phyloP scores from a whole-genome alignment of 1,140 invertebrate species.

The Drosophila lini region DNA sequence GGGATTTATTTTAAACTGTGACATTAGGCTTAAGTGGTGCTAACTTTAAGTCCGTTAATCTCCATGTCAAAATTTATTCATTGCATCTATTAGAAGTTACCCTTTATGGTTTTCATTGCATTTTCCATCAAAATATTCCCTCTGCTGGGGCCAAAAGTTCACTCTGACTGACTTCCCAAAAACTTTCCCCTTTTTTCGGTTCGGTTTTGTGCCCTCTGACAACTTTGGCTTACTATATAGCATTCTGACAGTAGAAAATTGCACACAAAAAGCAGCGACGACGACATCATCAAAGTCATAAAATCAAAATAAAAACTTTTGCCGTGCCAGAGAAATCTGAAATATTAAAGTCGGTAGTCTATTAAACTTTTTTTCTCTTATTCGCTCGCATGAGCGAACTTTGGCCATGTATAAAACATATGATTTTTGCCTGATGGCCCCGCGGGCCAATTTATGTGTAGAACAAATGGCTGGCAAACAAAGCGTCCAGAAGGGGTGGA shows the following conservation, averaged over 20 bases:
- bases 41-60: slow-evolving; percentile 1
- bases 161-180: slow-evolving; percentile 9
- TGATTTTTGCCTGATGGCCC: slow-evolving; percentile 79
- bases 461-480: slow-evolving; percentile 65
- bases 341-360: slow-evolving; percentile 73
- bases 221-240: slow-evolving; percentile 27
- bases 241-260: slow-evolving; percentile 22
- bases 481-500: slow-evolving; percentile 24
- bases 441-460: slow-evolving; percentile 79
- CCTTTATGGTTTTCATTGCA: slow-evolving; percentile 23
- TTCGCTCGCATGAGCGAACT: slow-evolving; percentile 38
- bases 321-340: slow-evolving; percentile 22
- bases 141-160: slow-evolving; percentile 5
- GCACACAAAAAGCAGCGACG: slow-evolving; percentile 36
- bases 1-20: slow-evolving; percentile 17
- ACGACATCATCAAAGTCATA: slow-evolving; percentile 64
- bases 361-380: slow-evolving; percentile 71
- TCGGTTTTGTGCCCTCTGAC: slow-evolving; percentile 18
- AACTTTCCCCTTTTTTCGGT: slow-evolving; percentile 29
- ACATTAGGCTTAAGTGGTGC: background rate
- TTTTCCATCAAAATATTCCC: slow-evolving; percentile 37
- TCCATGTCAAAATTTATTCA: slow-evolving; percentile 2
- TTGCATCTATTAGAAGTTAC: slow-evolving; percentile 13
- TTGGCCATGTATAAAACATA: slow-evolving; percentile 79
- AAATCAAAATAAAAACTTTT: slow-evolving; percentile 76